Conservation (phyloP, 2,797 vertebrate species). For the Alcedo atthis region DNA sequence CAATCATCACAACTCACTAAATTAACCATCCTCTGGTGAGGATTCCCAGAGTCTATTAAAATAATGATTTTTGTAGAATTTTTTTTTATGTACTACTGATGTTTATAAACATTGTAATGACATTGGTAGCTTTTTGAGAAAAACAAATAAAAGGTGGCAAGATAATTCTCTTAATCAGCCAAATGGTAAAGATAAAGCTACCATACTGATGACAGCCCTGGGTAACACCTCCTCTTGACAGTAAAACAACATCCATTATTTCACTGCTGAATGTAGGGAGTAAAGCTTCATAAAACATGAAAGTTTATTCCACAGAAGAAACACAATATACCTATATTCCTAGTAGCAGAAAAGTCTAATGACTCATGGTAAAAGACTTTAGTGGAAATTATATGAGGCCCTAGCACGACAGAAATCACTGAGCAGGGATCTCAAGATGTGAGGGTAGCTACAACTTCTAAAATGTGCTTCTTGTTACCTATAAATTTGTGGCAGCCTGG, state of each 20-base stretch:
- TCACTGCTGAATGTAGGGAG: background rate
- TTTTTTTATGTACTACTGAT: background rate
- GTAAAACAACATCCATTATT: background rate
- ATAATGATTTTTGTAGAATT: background rate
- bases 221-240: background rate
- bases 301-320: background rate
- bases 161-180: background rate
- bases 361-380: background rate
- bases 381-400: background rate
- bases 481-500: background rate
- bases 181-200: background rate
- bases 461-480: background rate
- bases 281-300: background rate
- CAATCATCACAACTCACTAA: background rate
- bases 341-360: background rate
- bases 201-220: background rate
- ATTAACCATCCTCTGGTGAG: background rate
- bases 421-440: background rate
- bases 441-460: background rate
- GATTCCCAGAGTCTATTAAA: background rate
- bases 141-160: background rate
- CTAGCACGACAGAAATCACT: background rate
- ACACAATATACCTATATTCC: background rate
- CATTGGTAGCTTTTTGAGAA: background rate
- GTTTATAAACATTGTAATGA: background rate